A percentile compares a stretch with the other conserved stretches of the same genome.
phyloP scores from a whole-genome alignment of 2,888 invertebrate genomes.

The Ennomos quercinarius region DNA sequence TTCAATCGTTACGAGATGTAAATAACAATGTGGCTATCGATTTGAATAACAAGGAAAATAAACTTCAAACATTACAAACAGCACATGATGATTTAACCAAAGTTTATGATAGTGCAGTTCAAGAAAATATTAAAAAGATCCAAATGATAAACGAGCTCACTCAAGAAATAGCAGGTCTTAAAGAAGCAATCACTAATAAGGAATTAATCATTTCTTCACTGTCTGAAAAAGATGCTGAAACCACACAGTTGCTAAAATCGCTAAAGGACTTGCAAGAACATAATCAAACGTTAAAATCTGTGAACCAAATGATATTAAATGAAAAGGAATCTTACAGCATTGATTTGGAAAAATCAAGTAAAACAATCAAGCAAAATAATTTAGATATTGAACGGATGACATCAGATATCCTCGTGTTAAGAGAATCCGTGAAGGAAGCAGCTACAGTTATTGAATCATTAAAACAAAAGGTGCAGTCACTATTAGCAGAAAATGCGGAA shows the following conservation, averaged over 20 bases:
- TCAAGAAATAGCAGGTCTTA: slow-evolving; percentile 58
- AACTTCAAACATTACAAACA: slow-evolving; percentile 47
- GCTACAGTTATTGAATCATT: slow-evolving; percentile 61
- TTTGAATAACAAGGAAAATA: slow-evolving; percentile 49
- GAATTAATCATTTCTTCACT: slow-evolving; percentile 51
- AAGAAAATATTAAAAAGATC: slow-evolving; percentile 57
- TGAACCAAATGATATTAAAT: slow-evolving; percentile 59
- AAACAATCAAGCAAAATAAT: slow-evolving; percentile 62
- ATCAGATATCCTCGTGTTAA: slow-evolving; percentile 64
- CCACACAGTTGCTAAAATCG: slow-evolving; percentile 49
- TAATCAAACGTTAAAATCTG: slow-evolving; percentile 53
- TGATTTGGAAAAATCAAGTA: slow-evolving; percentile 66
- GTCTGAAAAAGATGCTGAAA: slow-evolving; percentile 45
- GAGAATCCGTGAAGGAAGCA: slow-evolving; percentile 64
- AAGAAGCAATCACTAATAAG: slow-evolving; percentile 50
- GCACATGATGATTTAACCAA: slow-evolving; percentile 53
- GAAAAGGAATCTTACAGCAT: slow-evolving; percentile 62
- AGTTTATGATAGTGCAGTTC: slow-evolving; percentile 51
- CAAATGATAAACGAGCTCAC: slow-evolving; percentile 51
- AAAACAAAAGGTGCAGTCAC: slow-evolving; percentile 61
- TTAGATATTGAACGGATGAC: slow-evolving; percentile 67
- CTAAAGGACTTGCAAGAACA: slow-evolving; percentile 54
- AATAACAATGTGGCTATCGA: slow-evolving; percentile 47
- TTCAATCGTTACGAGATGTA: slow-evolving; percentile 47
- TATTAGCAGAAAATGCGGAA: slow-evolving; percentile 61